Conservation (phyloP, 2,113 vertebrate species). For the Eulemur rufifrons region DNA sequence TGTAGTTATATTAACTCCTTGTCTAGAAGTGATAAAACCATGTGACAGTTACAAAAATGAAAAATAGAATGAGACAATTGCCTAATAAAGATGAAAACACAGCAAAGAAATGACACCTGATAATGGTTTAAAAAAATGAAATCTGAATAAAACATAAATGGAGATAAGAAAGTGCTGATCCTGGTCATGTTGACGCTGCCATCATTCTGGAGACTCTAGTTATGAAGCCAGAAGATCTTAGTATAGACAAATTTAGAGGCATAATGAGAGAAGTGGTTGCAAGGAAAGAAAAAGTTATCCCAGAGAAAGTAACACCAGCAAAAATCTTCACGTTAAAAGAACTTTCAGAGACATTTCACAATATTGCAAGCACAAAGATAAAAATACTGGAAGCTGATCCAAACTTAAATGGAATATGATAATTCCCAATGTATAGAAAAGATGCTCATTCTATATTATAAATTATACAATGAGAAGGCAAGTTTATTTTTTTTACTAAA, state of each 20-base stretch:
- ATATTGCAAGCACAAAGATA: neutral
- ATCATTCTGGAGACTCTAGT: neutral
- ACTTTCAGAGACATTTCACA: neutral
- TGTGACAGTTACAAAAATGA: neutral
- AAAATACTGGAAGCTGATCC: neutral
- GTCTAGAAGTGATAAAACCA: neutral
- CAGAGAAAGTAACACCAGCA: neutral
- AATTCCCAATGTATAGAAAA: neutral
- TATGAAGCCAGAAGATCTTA: neutral
- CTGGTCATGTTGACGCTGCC: neutral
- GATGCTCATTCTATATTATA: neutral
- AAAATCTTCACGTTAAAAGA: neutral
- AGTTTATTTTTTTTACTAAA: neutral
- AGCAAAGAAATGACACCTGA: neutral
- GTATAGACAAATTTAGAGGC: neutral
- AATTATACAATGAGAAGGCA: neutral
- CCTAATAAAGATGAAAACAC: neutral
- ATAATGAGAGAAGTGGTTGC: neutral
- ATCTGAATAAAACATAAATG: neutral
- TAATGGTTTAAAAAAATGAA: neutral
- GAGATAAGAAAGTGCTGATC: neutral
- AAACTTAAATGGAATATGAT: neutral
- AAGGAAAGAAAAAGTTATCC: neutral
- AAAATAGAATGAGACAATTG: neutral
- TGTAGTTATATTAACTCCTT: neutral